A percentile compares a stretch with the other conserved stretches of the same genome.
phyloP scores from a whole-genome alignment of 2,113 vertebrate genomes.

The Phylloscopus trochiloides region DNA sequence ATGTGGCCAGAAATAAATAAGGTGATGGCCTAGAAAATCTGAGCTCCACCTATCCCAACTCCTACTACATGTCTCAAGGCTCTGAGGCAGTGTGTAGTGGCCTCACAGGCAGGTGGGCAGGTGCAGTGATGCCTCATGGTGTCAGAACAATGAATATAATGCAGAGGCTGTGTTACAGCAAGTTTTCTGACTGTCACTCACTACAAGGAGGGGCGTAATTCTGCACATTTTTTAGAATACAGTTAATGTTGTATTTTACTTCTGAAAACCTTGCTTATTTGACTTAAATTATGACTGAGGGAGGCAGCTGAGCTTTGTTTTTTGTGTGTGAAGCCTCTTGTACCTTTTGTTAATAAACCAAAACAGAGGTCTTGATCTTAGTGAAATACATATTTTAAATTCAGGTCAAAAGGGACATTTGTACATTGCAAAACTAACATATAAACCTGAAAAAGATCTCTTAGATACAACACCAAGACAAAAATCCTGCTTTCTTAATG shows the following conservation, averaged over 20 bases:
- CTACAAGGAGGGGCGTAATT: background rate
- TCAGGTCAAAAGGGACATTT: background rate
- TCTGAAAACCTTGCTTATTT: background rate
- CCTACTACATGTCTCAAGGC: background rate
- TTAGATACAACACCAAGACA: background rate
- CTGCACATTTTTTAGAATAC: background rate
- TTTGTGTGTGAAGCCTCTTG: background rate
- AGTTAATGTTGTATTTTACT: background rate
- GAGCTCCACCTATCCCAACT: background rate
- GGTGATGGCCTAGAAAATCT: background rate
- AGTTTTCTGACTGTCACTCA: background rate
- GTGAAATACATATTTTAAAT: background rate
- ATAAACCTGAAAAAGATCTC: background rate
- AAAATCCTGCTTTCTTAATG: background rate
- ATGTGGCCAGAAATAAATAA: background rate
- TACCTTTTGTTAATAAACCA: background rate
- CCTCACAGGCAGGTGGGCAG: background rate
- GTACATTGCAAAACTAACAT: background rate
- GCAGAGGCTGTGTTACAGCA: background rate
- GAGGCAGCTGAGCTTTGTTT: background rate
- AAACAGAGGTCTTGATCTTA: background rate
- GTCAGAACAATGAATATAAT: background rate
- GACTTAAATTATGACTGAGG: background rate
- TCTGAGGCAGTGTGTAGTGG: accelerated
- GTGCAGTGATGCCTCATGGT: background rate